These are phyloP conservation scores for Lasiurus borealis DNA, from an alignment of 2,113 vertebrate genomes.

Conservation along the genomic window DNA sequence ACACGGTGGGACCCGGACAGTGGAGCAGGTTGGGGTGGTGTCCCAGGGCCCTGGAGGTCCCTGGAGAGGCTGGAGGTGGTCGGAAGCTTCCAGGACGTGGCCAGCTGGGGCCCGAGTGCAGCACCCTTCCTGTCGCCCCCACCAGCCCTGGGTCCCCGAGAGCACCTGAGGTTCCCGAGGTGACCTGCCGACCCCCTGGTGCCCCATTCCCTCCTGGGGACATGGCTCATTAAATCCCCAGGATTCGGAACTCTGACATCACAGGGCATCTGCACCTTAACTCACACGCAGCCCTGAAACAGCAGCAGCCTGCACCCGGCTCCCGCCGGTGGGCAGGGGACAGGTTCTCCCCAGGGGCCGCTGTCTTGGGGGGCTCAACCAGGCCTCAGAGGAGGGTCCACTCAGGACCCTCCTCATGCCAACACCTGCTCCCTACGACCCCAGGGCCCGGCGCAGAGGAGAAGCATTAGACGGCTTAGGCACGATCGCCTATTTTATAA, in stretches of 20 bases:
- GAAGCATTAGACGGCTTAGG: neutral
- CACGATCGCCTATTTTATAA: neutral
- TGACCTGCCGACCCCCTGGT: fast-evolving
- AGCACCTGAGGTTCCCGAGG: no score
- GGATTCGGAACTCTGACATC: fast-evolving
- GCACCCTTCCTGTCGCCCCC: no score
- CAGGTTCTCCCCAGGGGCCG: neutral
- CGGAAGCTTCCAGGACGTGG: no score
- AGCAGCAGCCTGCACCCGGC: no score
- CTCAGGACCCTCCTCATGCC: neutral
- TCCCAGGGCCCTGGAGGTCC: neutral
- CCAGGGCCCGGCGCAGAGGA: no score
- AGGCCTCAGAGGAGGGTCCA: neutral
- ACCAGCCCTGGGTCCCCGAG: neutral
- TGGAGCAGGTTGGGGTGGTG: fast-evolving
- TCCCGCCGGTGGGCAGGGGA: neutral
- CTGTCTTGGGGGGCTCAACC: neutral
- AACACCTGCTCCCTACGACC: fast-evolving
- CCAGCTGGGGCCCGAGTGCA: no score
- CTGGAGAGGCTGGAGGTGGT: neutral
- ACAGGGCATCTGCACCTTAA: neutral
- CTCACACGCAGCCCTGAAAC: neutral
- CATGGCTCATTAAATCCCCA: neutral
- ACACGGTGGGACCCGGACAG: neutral
- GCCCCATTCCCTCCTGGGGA: neutral